Percentiles rank a stretch among this genome's conserved stretches.
Evolutionary conservation across 2,113 vertebrate genomes (phyloP).

Genomic region (Noturus placidus): DNA sequence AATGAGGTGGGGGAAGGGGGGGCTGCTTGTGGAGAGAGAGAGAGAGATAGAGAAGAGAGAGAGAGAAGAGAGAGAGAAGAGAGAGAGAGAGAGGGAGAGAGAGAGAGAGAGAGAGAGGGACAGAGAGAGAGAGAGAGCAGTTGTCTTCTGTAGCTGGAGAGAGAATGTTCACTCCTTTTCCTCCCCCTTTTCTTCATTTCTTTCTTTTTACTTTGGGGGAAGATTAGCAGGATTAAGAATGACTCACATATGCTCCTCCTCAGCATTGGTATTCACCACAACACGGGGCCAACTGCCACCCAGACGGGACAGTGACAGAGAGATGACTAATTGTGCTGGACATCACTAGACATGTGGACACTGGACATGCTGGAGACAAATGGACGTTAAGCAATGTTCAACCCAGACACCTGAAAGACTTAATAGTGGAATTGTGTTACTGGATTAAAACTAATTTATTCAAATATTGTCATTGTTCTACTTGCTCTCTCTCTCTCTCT

Average conservation of each 20-base stretch:
- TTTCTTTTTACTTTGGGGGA: conserved; percentile 79
- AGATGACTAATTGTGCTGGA: conserved; percentile 14
- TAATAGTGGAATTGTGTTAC: background rate
- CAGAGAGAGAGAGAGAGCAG: background rate
- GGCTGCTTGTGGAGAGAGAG: conserved; percentile 2
- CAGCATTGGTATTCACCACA: conserved; percentile 90
- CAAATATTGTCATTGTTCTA: background rate
- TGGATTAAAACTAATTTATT: background rate
- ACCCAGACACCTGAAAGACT: background rate
- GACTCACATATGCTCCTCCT: conserved; percentile 96
- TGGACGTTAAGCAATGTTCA: background rate
- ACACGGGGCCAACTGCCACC: conserved; percentile 80
- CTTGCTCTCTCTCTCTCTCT: background rate
- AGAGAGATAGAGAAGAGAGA: conserved; percentile 4
- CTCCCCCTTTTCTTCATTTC: conserved; percentile 63
- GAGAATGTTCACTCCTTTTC: conserved; percentile 52
- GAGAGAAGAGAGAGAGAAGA: background rate
- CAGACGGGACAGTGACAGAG: conserved; percentile 69
- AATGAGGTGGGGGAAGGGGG: background rate
- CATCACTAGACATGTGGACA: conserved; percentile 11
- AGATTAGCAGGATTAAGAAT: conserved; percentile 99
- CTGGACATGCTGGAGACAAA: conserved; percentile 5
- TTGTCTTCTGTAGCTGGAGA: conserved; percentile 10
- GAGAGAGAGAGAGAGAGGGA: background rate
- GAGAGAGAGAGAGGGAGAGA: background rate